Base-by-base conservation (phyloP, 2,888 invertebrate species). In the Drymonia ruficornis region DNA sequence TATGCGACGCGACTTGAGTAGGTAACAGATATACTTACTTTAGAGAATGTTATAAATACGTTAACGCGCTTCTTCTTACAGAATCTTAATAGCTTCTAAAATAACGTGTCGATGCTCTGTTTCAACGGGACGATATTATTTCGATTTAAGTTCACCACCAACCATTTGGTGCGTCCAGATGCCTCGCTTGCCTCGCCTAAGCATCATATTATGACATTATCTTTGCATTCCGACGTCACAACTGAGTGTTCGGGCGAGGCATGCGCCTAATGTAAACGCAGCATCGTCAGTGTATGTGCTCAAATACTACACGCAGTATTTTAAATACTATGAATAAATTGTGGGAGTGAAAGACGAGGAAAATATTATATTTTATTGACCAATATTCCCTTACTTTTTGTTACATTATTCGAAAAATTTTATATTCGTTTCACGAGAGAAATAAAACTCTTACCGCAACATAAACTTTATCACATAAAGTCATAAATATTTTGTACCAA, bases 401-500 rank as follows among this genome's bases (percentile, higher is more conserved):
- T 74, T 73, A 76, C 69, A 67, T 74, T 74, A 73, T 71, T 71
- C 63, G 69, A 73, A 77, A 74, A 77, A 74, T 77, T 72, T 78
- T 78, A 74, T 73, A 81, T 78, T 74, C 81, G 74, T 81, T 86
- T 83, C 82, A 81, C 66, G 80, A 78, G 78, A 75, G 80, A 78
- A 84, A 88, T 87, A 87, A 87, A 87, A 87, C 83, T 87, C 86
- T 88, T 87, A 85, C 87, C 84, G 87, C 84, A 77, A 83, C 85
- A 86, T 89, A 87, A 88, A 87, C 70, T 87, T 87, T 87, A 87
- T 87, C 86, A 88, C 86, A 83, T 83, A 72, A 80, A 83, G 84
- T 82, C 84, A 84, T 87, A 87, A 88, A 89, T 87, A 87, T 86
- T 85, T 83, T 83, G 84, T 82, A 81, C 78, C 84, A 82, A 84